Evolutionary conservation across 2,888 invertebrate genomes (phyloP).

Genomic region (Parnassius orleans): DNA sequence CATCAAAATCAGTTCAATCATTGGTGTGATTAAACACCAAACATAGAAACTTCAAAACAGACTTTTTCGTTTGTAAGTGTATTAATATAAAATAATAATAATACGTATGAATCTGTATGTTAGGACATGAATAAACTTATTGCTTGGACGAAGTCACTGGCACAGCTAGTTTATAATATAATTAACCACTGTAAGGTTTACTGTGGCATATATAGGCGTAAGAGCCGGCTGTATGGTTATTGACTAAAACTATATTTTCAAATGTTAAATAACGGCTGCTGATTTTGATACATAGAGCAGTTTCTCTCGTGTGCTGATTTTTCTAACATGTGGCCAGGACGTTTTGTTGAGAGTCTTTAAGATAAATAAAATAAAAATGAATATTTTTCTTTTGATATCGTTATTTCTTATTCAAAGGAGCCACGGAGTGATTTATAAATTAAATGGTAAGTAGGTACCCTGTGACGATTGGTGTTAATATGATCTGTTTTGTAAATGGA

Average conservation of each 20-base stretch:
- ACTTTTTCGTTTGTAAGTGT: too few relatives aligned
- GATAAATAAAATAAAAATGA: not conserved
- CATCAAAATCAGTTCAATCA: too few relatives aligned
- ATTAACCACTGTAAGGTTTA: not conserved
- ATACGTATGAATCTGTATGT: too few relatives aligned
- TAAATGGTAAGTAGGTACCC: slow-evolving; percentile 4
- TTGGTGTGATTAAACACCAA: too few relatives aligned
- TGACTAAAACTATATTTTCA: slow-evolving; percentile 10
- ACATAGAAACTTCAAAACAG: too few relatives aligned
- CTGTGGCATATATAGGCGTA: not conserved
- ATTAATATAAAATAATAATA: too few relatives aligned
- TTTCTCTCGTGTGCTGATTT: not conserved
- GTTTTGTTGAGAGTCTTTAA: not conserved
- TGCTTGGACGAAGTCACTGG: too few relatives aligned
- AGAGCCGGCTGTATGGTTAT: not conserved
- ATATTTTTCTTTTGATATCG: not conserved
- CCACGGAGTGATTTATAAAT: slow-evolving; percentile 1
- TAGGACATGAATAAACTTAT: too few relatives aligned
- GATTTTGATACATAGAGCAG: not conserved
- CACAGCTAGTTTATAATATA: slow-evolving; percentile 1
- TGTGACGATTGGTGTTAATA: too few relatives aligned
- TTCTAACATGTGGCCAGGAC: too few relatives aligned
- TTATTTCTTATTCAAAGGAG: not conserved
- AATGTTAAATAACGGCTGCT: not conserved
- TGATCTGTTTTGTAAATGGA: too few relatives aligned